Conservation (phyloP, 2,113 vertebrate species). For the Prolemur simus region DNA sequence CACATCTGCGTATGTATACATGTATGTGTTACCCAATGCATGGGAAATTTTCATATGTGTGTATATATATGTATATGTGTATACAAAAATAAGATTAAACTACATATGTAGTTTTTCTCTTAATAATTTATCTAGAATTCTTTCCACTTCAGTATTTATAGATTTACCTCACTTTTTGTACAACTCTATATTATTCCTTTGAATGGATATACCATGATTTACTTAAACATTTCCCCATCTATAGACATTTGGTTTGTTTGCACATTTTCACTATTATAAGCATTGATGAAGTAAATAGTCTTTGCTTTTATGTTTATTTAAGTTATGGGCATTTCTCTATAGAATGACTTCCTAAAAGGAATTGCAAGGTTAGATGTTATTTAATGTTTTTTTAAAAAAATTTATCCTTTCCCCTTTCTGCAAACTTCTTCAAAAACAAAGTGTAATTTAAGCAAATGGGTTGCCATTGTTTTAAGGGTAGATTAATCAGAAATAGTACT, state of each 20-base stretch:
- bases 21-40: neutral
- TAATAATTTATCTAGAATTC: conserved; percentile 38
- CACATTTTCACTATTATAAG: neutral
- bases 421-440: conserved; percentile 39
- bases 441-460: conserved; percentile 32
- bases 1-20: neutral
- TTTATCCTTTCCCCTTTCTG: conserved; percentile 18
- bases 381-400: conserved; percentile 3
- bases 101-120: neutral
- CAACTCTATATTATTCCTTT: neutral
- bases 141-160: neutral
- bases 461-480: conserved; percentile 54
- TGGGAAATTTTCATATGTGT: neutral
- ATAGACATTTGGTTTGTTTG: neutral
- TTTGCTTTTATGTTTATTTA: conserved; percentile 30
- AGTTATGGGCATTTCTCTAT: neutral
- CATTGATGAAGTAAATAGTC: neutral
- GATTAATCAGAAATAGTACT: conserved; percentile 45
- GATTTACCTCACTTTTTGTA: conserved; percentile 11
- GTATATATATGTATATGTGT: neutral
- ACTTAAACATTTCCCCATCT: neutral
- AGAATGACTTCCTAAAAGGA: conserved; percentile 17
- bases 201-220: neutral
- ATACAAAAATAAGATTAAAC: conserved; percentile 30
- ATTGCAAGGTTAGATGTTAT: conserved; percentile 14